Percentiles rank a stretch among this genome's conserved stretches.
These are phyloP conservation scores for Pardosa pseudoannulata DNA, from an alignment of 2,888 invertebrate genomes.

Conservation along the genomic window DNA sequence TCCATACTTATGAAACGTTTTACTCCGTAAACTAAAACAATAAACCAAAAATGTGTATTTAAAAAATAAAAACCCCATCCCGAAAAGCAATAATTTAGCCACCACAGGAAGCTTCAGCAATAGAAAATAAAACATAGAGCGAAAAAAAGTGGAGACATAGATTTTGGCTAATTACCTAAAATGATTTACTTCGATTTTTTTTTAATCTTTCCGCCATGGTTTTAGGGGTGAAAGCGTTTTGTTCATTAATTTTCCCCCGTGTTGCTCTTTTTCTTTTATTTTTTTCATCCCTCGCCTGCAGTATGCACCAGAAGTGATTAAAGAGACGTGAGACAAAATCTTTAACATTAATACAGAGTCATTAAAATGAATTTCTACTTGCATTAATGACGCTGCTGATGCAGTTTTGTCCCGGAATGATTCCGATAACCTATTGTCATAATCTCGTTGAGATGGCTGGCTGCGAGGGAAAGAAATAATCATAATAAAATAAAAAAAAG, in stretches of 20 bases:
- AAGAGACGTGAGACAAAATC: slow-evolving; percentile 48
- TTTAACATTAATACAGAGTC: slow-evolving; percentile 60
- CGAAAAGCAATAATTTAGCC: background rate
- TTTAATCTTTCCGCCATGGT: slow-evolving; percentile 12
- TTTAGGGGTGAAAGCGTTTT: slow-evolving; percentile 34
- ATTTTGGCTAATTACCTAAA: slow-evolving; percentile 64
- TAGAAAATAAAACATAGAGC: background rate
- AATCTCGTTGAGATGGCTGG: background rate
- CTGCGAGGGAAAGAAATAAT: no score
- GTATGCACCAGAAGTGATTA: slow-evolving; percentile 40
- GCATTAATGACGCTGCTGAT: slow-evolving; percentile 43
- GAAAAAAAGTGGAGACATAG: slow-evolving; percentile 26
- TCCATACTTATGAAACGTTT: no score
- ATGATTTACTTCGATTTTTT: slow-evolving; percentile 55
- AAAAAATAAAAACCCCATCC: background rate
- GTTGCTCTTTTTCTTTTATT: slow-evolving; percentile 28
- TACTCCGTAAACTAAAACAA: background rate
- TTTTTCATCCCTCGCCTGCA: no score
- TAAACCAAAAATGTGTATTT: background rate
- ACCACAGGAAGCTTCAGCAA: background rate
- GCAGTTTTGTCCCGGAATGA: slow-evolving; percentile 54
- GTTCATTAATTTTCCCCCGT: slow-evolving; percentile 50
- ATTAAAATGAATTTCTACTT: slow-evolving; percentile 50
- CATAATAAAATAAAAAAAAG: no score
- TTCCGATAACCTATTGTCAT: slow-evolving; percentile 58